phyloP scores from a whole-genome alignment of 2,888 invertebrate genomes.

The Barypeithes pellucidus region DNA sequence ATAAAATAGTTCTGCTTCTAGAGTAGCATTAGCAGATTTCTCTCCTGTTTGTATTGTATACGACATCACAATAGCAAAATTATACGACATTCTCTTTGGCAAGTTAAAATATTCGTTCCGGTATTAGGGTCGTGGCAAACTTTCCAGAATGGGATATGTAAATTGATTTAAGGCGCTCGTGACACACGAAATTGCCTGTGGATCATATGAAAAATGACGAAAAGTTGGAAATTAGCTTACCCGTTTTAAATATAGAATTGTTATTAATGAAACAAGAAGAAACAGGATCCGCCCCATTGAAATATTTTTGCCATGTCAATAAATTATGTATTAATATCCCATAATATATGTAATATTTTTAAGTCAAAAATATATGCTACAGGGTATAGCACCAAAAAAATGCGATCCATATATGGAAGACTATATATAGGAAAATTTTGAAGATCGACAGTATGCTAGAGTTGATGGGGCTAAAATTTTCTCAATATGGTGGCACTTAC shows the following conservation, averaged over 20 bases:
- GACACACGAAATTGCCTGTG: constrained; percentile 65
- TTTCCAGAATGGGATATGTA: constrained; percentile 68
- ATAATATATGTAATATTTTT: too few species aligned
- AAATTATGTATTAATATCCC: too few species aligned
- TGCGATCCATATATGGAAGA: too few species aligned
- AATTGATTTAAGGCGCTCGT: constrained; percentile 68
- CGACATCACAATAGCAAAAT: constrained; percentile 27
- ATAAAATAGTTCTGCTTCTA: too few species aligned
- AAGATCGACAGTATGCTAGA: too few species aligned
- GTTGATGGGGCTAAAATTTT: too few species aligned
- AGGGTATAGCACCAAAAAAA: too few species aligned
- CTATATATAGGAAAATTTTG: too few species aligned
- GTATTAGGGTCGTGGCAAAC: constrained; percentile 31
- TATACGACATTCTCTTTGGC: constrained; percentile 21
- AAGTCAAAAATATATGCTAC: too few species aligned
- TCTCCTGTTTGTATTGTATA: constrained; percentile 21
- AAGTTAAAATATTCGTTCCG: constrained; percentile 34
- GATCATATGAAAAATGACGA: constrained; percentile 12
- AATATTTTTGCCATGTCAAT: too few species aligned
- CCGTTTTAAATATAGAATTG: not conserved
- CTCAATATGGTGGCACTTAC: too few species aligned
- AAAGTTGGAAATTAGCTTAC: constrained; percentile 2
- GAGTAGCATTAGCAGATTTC: not conserved
- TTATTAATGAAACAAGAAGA: not conserved
- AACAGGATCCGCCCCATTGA: too few species aligned